Evolutionary conservation across 2,797 vertebrate species (phyloP), one percentile per base, ranked within the genome.

Genomic region (Enteromius viviparus): DNA sequence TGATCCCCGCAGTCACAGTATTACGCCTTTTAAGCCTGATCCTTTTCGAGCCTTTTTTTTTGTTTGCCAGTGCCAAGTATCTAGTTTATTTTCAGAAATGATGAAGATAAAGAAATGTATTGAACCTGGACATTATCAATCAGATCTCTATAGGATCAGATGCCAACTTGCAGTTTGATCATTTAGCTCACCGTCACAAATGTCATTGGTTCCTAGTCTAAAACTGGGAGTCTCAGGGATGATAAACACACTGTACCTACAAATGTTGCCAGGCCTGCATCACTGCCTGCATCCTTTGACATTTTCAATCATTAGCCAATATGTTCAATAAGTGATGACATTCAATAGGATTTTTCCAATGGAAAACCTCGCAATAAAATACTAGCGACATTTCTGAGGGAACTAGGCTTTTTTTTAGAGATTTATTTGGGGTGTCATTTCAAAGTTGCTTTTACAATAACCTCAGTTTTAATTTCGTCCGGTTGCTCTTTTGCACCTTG

Each of bases 361-460:
- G 80, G 80, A 85, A 87, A 80, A 76, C 64, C 69, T 76, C 89
- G 89, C 91, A 93, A 92, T 93, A 91, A 78, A 85, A 86, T 78
- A 84, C 91, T 90, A 87, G 86, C 85, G 88, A 70, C 70, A 85
- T 64, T 66, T 81, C 49, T 82, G 42, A 80, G 51, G 53, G 80
- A 81, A 77, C 66, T 82, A 78, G 75, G 64, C n/a, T 71, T 53
- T 51, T 45, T 42, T n/a, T 74, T 58, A 60, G 26, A 80, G 23
- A 17, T 34, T 84, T 69, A 78, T 40, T 26, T 84, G 90, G 88
- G n/a, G 6, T 64, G 34, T 64, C 68, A 72, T 81, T 90, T 90
- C 12, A 68, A 70, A 26, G 12, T 90, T 91, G 42, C 8, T 93
- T 91, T 94, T 92, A 91, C 89, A 93, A 91, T 94, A 87, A 93